Conservation (phyloP, 2,888 invertebrate species). For the Noctua fimbriata region DNA sequence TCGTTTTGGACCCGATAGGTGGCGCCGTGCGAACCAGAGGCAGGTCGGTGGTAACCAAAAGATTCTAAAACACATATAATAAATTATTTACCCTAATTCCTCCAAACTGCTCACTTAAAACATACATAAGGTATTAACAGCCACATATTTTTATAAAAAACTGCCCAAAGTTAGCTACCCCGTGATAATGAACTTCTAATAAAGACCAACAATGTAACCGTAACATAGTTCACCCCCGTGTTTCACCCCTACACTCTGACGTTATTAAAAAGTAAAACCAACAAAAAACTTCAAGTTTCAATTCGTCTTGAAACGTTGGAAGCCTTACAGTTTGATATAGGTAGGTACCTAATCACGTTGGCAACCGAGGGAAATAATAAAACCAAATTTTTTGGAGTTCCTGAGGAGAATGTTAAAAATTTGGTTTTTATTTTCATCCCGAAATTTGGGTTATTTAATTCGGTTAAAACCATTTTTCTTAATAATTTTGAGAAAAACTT, state of each 20-base stretch:
- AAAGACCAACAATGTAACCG: conserved; percentile 2
- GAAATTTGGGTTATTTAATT: neutral
- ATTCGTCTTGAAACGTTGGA: neutral
- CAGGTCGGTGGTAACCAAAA: too few relatives aligned
- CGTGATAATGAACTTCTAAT: neutral
- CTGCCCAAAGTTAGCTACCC: neutral
- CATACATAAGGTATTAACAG: neutral
- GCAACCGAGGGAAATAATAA: neutral
- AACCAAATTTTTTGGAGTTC: neutral
- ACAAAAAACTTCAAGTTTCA: neutral
- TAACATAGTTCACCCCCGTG: neutral
- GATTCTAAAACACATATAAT: too few relatives aligned
- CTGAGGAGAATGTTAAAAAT: neutral
- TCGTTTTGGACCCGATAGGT: too few relatives aligned
- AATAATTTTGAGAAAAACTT: neutral
- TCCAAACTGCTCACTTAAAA: neutral
- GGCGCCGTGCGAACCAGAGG: too few relatives aligned
- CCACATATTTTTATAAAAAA: neutral
- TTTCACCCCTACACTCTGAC: neutral
- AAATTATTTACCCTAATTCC: neutral
- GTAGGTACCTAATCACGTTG: conserved; percentile 5
- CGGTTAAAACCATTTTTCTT: neutral
- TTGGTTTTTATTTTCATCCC: neutral
- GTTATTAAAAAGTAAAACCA: conserved; percentile 9
- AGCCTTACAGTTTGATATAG: neutral